Evolutionary conservation across 2,797 vertebrate species (phyloP), one percentile per base, ranked within the genome.

Genomic region (Pseudomugil tenellus): DNA sequence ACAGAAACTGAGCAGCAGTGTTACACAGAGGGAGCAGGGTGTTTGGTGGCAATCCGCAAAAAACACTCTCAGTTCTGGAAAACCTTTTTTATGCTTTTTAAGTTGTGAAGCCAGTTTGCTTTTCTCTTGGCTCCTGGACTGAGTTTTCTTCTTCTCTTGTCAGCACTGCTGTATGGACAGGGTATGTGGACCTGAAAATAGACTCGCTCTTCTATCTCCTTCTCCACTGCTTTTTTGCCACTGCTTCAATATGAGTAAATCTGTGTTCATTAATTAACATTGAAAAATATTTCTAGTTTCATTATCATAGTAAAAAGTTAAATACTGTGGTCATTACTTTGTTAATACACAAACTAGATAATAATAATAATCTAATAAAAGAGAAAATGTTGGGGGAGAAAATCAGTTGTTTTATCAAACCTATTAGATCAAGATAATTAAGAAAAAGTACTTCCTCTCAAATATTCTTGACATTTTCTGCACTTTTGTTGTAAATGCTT

Each of bases 201-300:
- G 52, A 49, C 32, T 29, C 57, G 17, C 60, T 72, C 58, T 53
- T 52, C 69, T 23, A 21, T 48, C 55, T 52, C 1, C 19, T 25
- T 55, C 58, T 71, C 26, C 8, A 11, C 10, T 11, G 8, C 34
- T 11, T 35, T 35, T 11, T 34, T 34, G 3, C n/a, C n/a, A n/a
- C n/a, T n/a, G n/a, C n/a, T n/a, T n/a, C n/a, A 4, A 65, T 76
- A 54, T 58, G 68, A 74, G 56, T 72, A 41, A 78, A 71, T 28
- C 51, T 46, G 51, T 39, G 68, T n/a, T 55, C 65, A 78, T 62
- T 26, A 73, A 53, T 46, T 70, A 46, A 46, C 19, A 66, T 58
- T 25, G 17, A 67, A 6, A 61, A 5, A 41, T 37, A 37, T 62
- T 19, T 69, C 7, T 29, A 7, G 52, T 19, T 53, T 2, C 16